Conservation (phyloP, 2,113 vertebrate species). For the Stomatorhinus ivindoensis region DNA sequence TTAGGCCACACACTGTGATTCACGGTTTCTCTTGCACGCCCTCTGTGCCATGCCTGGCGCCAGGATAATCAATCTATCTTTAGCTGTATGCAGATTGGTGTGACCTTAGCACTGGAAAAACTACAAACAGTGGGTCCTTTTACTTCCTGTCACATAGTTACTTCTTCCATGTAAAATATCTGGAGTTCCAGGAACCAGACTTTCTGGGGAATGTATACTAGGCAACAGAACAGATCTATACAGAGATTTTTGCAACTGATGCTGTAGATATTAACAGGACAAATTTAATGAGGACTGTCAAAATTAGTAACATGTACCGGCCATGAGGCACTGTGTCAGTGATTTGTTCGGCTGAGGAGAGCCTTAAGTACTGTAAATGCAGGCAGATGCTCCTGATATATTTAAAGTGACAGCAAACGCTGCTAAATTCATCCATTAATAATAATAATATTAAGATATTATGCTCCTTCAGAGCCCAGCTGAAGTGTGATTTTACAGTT, state of each 20-base stretch:
- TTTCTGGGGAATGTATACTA: background rate
- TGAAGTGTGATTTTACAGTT: background rate
- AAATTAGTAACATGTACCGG: background rate
- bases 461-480: conserved; percentile 8
- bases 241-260: background rate
- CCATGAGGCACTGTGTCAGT: background rate
- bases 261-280: background rate
- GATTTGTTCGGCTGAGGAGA: background rate
- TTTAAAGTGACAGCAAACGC: background rate
- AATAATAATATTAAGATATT: too few species aligned
- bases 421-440: conserved; percentile 18
- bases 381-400: background rate
- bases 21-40: conserved; percentile 6
- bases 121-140: background rate
- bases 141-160: background rate
- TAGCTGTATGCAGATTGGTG: conserved; percentile 5
- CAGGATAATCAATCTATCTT: conserved; percentile 28
- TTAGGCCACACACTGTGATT: conserved; percentile 12
- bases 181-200: background rate
- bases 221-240: background rate
- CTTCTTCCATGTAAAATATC: background rate
- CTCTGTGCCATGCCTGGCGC: conserved; percentile 16
- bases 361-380: background rate
- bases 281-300: background rate
- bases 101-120: background rate